phyloP scores from a whole-genome alignment of 2,888 invertebrate genomes.

The Ceriagrion tenellum region DNA sequence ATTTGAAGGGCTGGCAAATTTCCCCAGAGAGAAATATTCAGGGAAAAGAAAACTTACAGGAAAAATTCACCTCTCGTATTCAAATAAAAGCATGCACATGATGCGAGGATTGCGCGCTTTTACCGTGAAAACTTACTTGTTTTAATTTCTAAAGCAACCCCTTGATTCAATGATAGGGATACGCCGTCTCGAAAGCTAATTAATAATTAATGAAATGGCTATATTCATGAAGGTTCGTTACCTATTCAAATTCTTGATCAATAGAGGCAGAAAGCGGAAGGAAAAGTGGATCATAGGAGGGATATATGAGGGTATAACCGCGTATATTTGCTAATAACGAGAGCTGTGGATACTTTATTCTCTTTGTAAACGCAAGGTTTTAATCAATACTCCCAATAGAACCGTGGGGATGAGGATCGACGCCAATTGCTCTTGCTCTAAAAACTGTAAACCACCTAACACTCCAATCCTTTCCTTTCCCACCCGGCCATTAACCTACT shows the following conservation, averaged over 20 bases:
- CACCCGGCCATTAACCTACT: background rate
- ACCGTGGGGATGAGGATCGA: background rate
- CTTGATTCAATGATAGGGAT: background rate
- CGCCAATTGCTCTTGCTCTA: background rate
- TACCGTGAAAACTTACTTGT: background rate
- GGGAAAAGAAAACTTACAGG: too few species aligned
- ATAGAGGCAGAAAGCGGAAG: background rate
- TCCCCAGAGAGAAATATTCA: too few species aligned
- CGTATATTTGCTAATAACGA: slow-evolving; percentile 6
- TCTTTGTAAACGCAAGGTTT: background rate
- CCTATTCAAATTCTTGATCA: slow-evolving; percentile 1
- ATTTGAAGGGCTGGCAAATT: too few species aligned
- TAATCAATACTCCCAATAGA: slow-evolving; percentile 21
- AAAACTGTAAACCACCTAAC: background rate
- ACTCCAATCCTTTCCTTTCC: background rate
- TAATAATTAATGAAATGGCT: slow-evolving; percentile 14
- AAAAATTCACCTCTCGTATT: background rate
- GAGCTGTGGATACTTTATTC: background rate
- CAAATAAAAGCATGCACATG: background rate
- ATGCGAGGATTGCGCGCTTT: background rate
- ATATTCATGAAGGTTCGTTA: background rate
- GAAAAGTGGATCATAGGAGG: background rate
- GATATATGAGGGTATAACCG: background rate
- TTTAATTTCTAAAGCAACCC: background rate
- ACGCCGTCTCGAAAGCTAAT: background rate